Evolutionary conservation across 2,797 vertebrate species (phyloP), one percentile per base, ranked within the genome.

Genomic region (Crenichthys baileyi): DNA sequence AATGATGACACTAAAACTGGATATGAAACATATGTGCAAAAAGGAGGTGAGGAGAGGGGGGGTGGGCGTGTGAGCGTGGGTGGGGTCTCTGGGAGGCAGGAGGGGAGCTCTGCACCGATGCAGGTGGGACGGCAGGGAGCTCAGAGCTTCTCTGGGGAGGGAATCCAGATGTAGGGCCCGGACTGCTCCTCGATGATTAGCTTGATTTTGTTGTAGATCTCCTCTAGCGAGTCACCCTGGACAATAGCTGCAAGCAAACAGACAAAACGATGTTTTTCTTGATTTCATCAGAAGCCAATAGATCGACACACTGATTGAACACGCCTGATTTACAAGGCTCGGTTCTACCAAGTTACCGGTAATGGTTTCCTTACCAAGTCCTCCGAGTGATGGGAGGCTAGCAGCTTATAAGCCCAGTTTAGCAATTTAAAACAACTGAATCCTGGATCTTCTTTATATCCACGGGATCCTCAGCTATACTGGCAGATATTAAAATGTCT

Each of bases 201-300:
- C 96, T 99, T 99, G 94, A 99, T 99, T 97, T 99, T 99, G 96
- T 97, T 98, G 96, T 99, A 99, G 93, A 99, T 98, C 95, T 99
- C 98, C 94, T 99, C 98, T 94, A 99, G 97, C 85, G 98, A 99
- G 95, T 99, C 98, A 93, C 98, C 98, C 96, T 99, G 98, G 95
- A 99, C 97, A 68, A 99, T 99, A 96, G 98, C 98, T 99, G 91
- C 26, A 82, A 22, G 50, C 41, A 83, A 73, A 91, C 55, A 88
- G 31, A 78, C 56, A 74, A 0, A 80, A 79, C 0, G 13, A 7
- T 65, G 39, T 41, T 36, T 31, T 20, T 22, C 31, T 1, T 65
- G 61, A 22, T 36, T 20, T 65, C 11, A 65, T 65, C 15, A 36
- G 1, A 22, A 39, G 11, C 9, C 7, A 46, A 9, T 46, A 7